Evolutionary conservation across 1,140 invertebrate species (phyloP).

Genomic region (Hyles euphorbiae): DNA sequence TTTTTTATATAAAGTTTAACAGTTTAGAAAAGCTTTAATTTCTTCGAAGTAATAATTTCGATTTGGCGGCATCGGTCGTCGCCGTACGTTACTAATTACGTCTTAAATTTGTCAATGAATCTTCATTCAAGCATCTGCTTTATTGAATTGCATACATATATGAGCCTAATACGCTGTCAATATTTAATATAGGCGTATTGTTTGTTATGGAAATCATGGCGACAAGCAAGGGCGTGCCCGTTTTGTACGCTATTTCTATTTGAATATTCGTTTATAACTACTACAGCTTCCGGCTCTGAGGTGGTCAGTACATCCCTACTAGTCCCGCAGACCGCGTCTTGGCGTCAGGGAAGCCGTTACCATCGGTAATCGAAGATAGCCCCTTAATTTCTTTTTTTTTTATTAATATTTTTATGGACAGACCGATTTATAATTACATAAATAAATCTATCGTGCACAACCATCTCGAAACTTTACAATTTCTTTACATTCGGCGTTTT

Average conservation of each 20-base stretch:
- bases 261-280: conserved; percentile 1
- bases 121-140: no score
- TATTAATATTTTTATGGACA: conserved; percentile 50
- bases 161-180: no score
- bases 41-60: no score
- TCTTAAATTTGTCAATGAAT: no score
- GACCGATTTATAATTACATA: conserved; percentile 45
- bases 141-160: no score
- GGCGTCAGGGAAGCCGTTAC: not conserved
- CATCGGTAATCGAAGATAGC: not conserved
- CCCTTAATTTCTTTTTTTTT: conserved; percentile 2
- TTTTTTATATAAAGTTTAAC: no score
- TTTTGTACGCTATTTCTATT: conserved; percentile 5
- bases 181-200: no score
- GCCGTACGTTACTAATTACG: no score
- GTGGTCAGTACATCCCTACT: conserved; percentile 13
- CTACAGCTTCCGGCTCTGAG: conserved; percentile 10
- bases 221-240: conserved; percentile 1
- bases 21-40: no score
- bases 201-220: not conserved
- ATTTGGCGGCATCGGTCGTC: no score
- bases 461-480: conserved; percentile 56
- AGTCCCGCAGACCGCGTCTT: not conserved
- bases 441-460: conserved; percentile 67
- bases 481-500: conserved; percentile 24